Percentiles rank a stretch among this genome's conserved stretches.
Conservation (phyloP, 2,888 invertebrate species). For the Acanthosepion lycidas region DNA sequence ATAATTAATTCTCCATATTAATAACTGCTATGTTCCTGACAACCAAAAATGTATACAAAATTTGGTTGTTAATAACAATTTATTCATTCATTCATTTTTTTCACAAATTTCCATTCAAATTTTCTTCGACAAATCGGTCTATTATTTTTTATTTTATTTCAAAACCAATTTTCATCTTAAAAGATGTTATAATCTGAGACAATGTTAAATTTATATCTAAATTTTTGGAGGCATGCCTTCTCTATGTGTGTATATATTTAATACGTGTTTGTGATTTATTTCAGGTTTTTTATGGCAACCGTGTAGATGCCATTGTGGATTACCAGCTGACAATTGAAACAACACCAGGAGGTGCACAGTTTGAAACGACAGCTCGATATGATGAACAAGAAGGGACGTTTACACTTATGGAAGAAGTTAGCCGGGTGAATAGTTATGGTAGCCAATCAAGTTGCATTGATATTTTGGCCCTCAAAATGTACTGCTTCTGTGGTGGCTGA, state of each 20-base stretch:
- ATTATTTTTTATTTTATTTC: too few species aligned
- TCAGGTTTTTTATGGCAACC: constrained; percentile 52
- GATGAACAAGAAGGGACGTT: constrained; percentile 68
- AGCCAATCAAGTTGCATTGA: constrained; percentile 74
- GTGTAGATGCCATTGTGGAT: constrained; percentile 56
- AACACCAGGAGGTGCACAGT: constrained; percentile 82
- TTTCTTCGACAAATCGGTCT: too few species aligned
- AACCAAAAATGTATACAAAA: too few species aligned
- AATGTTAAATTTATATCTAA: too few species aligned
- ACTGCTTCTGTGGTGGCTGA: constrained; percentile 70
- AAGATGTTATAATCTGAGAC: too few species aligned
- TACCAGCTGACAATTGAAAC: constrained; percentile 81
- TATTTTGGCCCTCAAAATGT: constrained; percentile 66
- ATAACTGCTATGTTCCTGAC: too few species aligned
- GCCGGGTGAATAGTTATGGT: constrained; percentile 74
- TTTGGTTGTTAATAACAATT: too few species aligned
- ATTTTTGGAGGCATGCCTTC: too few species aligned
- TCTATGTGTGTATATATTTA: neutral
- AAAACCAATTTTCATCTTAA: too few species aligned
- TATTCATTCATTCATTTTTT: too few species aligned
- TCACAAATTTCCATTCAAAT: too few species aligned
- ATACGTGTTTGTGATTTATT: neutral
- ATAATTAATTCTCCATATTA: too few species aligned
- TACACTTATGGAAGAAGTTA: constrained; percentile 75
- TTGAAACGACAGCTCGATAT: constrained; percentile 85